phyloP scores from a whole-genome alignment of 2,888 invertebrate genomes.

The Drosophila testacea region DNA sequence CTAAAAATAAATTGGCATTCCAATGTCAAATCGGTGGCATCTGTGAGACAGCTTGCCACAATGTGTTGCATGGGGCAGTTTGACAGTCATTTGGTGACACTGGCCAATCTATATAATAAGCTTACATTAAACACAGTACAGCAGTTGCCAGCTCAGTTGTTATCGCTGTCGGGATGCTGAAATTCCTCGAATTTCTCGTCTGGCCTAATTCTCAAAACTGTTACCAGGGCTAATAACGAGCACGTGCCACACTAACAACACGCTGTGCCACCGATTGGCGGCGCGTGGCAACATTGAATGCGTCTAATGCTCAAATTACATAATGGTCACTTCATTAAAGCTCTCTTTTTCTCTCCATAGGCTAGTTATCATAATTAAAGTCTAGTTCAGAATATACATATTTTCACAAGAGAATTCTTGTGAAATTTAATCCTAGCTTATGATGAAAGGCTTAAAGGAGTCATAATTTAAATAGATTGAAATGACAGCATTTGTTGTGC shows the following conservation, averaged over 20 bases:
- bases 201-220: not conserved
- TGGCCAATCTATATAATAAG: slow-evolving; percentile 10
- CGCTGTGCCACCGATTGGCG: slow-evolving; percentile 24
- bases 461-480: too few relatives aligned
- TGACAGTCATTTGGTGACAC: slow-evolving; percentile 14
- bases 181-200: slow-evolving; percentile 2
- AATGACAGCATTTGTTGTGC: too few relatives aligned
- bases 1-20: slow-evolving; percentile 23
- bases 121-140: slow-evolving; percentile 5
- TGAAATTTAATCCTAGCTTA: too few relatives aligned
- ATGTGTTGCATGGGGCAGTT: slow-evolving; percentile 9
- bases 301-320: slow-evolving; percentile 16
- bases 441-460: too few relatives aligned
- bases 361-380: not conserved
- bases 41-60: not conserved
- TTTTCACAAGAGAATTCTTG: too few relatives aligned
- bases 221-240: slow-evolving; percentile 46
- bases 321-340: slow-evolving; percentile 39
- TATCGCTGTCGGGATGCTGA: slow-evolving; percentile 1
- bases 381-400: not conserved
- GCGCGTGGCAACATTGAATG: slow-evolving; percentile 29
- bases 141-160: slow-evolving; percentile 4
- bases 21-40: not conserved
- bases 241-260: slow-evolving; percentile 50
- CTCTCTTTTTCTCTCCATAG: too few relatives aligned